Evolutionary conservation across 2,888 invertebrate genomes (phyloP).

Genomic region (Eucriotettix oculatus): DNA sequence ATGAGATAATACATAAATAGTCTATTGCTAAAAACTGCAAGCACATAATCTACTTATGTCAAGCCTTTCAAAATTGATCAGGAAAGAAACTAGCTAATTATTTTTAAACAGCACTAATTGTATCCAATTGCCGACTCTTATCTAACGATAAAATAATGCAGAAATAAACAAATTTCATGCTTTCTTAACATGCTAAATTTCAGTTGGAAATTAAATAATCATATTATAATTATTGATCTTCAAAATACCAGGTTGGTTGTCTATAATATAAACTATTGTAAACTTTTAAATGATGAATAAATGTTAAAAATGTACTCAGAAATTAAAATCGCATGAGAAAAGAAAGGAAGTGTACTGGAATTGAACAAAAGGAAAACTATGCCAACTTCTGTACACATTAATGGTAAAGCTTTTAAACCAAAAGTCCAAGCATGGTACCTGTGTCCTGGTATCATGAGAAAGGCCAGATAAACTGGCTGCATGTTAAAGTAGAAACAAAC

Average conservation of each 20-base stretch:
- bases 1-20: no score
- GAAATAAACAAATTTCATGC: no score
- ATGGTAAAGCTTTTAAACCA: no score
- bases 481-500: slow-evolving; percentile 15
- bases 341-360: no score
- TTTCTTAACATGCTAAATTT: no score
- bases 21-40: not conserved
- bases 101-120: not conserved
- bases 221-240: no score
- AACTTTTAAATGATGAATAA: no score
- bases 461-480: slow-evolving; percentile 44
- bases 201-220: no score
- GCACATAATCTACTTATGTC: not conserved
- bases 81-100: not conserved
- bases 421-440: slow-evolving; percentile 1
- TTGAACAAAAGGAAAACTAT: not conserved
- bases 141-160: no score
- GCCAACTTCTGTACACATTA: not conserved
- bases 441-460: slow-evolving; percentile 28
- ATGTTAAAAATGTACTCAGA: not conserved
- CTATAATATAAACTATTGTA: no score
- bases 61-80: not conserved
- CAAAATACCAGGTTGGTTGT: no score
- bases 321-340: not conserved
- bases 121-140: no score